Percentiles rank a stretch among this genome's conserved stretches.
These are phyloP conservation scores for Narcine bancroftii DNA, from an alignment of 2,113 vertebrate species.

Conservation along the genomic window DNA sequence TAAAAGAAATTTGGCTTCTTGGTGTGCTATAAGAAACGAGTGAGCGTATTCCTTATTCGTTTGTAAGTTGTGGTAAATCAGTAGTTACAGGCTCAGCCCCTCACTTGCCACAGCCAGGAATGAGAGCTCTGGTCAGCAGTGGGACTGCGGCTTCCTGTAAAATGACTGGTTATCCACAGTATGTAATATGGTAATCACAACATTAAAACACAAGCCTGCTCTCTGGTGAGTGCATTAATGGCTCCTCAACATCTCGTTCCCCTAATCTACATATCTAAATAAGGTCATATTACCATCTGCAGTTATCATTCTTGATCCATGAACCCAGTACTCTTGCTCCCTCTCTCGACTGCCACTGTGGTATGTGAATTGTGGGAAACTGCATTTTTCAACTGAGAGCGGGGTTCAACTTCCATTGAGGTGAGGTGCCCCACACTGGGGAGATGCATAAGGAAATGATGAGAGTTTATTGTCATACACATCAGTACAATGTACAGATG, in stretches of 20 bases:
- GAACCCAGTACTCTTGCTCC: neutral
- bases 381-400: neutral
- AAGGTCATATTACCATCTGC: neutral
- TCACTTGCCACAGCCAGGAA: too few relatives aligned
- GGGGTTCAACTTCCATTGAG: too few relatives aligned
- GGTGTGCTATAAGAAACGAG: too few relatives aligned
- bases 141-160: neutral
- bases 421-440: too few relatives aligned
- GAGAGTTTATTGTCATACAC: too few relatives aligned
- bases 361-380: neutral
- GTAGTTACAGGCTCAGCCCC: too few relatives aligned
- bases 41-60: too few relatives aligned
- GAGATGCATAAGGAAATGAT: too few relatives aligned
- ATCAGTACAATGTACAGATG: too few relatives aligned
- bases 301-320: neutral
- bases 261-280: neutral
- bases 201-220: neutral
- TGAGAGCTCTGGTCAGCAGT: neutral
- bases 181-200: neutral
- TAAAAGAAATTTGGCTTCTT: too few relatives aligned
- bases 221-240: neutral
- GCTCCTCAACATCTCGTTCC: neutral
- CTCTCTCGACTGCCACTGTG: neutral
- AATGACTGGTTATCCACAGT: neutral
- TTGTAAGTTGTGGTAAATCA: too few relatives aligned